Evolutionary conservation across 2,888 invertebrate species (phyloP).

Genomic region (Cryptosula pallasiana): DNA sequence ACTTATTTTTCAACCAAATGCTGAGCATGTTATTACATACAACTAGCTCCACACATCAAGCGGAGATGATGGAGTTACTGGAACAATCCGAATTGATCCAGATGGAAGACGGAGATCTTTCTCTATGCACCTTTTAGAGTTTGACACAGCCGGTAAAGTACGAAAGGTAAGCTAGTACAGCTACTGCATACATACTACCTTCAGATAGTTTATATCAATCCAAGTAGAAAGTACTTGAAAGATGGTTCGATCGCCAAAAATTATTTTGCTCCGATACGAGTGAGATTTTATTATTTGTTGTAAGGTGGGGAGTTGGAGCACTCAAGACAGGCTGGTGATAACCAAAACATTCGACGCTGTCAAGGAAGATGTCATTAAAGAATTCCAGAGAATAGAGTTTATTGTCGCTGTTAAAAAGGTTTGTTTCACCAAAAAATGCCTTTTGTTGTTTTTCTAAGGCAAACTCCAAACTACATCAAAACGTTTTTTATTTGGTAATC

Average conservation of each 20-base stretch:
- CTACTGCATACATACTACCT: too few relatives aligned
- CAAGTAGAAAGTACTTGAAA: too few relatives aligned
- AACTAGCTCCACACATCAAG: too few relatives aligned
- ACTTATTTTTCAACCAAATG: too few relatives aligned
- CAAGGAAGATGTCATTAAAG: conserved; percentile 17
- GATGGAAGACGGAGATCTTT: background rate
- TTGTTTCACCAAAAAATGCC: too few relatives aligned
- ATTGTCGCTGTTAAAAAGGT: conserved; percentile 11
- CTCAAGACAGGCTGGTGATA: background rate
- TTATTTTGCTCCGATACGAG: too few relatives aligned
- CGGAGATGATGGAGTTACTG: background rate
- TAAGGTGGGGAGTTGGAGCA: conserved; percentile 5
- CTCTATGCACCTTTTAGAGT: background rate
- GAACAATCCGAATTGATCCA: background rate
- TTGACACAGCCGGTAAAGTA: conserved; percentile 2
- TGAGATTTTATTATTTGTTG: too few relatives aligned
- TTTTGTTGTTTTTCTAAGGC: too few relatives aligned
- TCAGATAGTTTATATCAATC: too few relatives aligned
- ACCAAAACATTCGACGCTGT: background rate
- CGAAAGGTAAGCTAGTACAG: background rate
- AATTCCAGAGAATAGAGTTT: background rate
- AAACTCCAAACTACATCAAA: too few relatives aligned
- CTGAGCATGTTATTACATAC: too few relatives aligned
- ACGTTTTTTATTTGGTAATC: background rate
- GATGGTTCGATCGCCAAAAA: too few relatives aligned